Percentiles rank a stretch among this genome's conserved stretches.
Evolutionary conservation across 1,140 invertebrate species (phyloP).

Genomic region (Neoseiulus cucumeris): DNA sequence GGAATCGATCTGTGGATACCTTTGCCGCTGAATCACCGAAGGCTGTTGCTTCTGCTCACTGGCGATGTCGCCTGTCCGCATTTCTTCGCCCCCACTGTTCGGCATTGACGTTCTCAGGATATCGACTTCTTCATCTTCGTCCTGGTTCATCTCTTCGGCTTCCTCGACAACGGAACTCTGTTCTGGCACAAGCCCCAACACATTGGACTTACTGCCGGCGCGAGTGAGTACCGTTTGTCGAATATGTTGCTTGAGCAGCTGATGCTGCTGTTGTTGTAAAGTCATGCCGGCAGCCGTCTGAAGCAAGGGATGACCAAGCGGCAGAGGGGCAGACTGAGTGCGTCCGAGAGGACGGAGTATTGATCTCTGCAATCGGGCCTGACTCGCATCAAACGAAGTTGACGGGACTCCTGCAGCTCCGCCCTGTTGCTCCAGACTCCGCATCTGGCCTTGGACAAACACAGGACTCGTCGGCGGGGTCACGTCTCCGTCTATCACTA

Average conservation of each 20-base stretch:
- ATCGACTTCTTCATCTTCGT: slow-evolving; percentile 22
- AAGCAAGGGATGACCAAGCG: slow-evolving; percentile 78
- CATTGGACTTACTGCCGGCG: slow-evolving; percentile 38
- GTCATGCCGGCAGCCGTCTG: slow-evolving; percentile 27
- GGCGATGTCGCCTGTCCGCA: slow-evolving; percentile 10
- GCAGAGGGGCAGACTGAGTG: slow-evolving; percentile 79
- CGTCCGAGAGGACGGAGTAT: slow-evolving; percentile 57
- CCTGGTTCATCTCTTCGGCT: slow-evolving; percentile 33
- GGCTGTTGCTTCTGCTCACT: slow-evolving; percentile 11
- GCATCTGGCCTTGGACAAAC: slow-evolving; percentile 41
- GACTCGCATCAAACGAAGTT: not conserved
- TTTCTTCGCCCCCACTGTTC: not conserved
- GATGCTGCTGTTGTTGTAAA: slow-evolving; percentile 36
- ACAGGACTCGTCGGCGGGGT: slow-evolving; percentile 29
- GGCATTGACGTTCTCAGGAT: not conserved
- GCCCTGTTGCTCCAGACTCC: slow-evolving; percentile 33
- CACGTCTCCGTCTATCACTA: slow-evolving; percentile 35
- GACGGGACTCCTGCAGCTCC: slow-evolving; percentile 1
- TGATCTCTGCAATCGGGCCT: slow-evolving; percentile 32
- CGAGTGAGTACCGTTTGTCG: slow-evolving; percentile 66
- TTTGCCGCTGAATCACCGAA: slow-evolving; percentile 12
- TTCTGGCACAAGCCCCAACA: slow-evolving; percentile 27
- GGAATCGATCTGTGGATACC: not conserved
- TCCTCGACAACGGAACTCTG: slow-evolving; percentile 38
- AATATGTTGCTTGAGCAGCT: slow-evolving; percentile 62